A percentile compares a stretch with the other conserved stretches of the same genome.
Evolutionary conservation across 1,140 invertebrate species (phyloP).

Genomic region (Ganaspis sp.): DNA sequence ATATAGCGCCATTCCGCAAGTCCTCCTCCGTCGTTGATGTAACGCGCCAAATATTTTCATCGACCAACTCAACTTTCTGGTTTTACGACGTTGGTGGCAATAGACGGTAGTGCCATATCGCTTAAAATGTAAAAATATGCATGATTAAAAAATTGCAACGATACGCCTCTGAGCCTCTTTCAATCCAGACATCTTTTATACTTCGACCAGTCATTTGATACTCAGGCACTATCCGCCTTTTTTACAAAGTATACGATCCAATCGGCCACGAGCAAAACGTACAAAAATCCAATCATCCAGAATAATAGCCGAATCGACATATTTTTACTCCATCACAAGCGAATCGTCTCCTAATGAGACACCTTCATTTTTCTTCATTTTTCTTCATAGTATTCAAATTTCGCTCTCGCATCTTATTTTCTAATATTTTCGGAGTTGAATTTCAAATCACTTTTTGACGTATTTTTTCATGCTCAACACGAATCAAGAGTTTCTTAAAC

Average conservation of each 20-base stretch:
- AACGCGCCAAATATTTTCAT: slow-evolving; percentile 23
- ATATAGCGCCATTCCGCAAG: slow-evolving; percentile 15
- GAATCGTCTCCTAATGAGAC: no score
- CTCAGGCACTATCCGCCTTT: slow-evolving; percentile 5
- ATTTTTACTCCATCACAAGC: no score
- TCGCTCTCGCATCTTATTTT: no score
- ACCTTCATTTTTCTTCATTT: no score
- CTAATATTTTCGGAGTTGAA: no score
- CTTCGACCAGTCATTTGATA: slow-evolving; percentile 16
- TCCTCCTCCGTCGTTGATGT: slow-evolving; percentile 15
- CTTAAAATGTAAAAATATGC: slow-evolving; percentile 29
- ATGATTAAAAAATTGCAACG: slow-evolving; percentile 30
- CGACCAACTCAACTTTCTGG: slow-evolving; percentile 25
- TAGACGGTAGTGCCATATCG: slow-evolving; percentile 30
- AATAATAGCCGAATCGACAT: background rate
- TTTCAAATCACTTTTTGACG: no score
- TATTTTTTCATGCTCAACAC: no score
- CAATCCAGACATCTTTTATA: slow-evolving; percentile 2
- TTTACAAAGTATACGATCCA: slow-evolving; percentile 26
- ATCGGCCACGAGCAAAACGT: background rate
- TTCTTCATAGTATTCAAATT: no score
- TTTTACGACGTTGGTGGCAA: slow-evolving; percentile 31
- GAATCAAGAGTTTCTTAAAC: no score
- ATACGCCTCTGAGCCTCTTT: slow-evolving; percentile 7
- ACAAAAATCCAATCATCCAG: background rate